These are phyloP conservation scores for Drosophila ficusphila DNA, from an alignment of 1,140 invertebrate species.

Conservation along the genomic window DNA sequence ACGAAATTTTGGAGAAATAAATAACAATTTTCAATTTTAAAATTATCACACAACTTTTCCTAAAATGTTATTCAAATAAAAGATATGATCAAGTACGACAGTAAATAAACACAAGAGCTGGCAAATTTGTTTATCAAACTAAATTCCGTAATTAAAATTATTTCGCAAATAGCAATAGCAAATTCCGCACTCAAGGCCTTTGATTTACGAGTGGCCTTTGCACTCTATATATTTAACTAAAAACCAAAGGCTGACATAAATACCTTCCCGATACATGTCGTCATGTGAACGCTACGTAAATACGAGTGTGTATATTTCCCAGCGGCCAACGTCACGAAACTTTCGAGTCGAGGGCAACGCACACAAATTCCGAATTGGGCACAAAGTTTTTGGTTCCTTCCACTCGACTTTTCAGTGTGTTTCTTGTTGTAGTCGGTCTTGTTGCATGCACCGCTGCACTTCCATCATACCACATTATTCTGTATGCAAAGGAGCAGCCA, in stretches of 20 bases:
- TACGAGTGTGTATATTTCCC: constrained; percentile 35
- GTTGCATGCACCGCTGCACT: constrained; percentile 71
- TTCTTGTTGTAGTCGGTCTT: constrained; percentile 35
- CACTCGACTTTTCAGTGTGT: constrained; percentile 24
- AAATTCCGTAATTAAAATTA: constrained; percentile 10
- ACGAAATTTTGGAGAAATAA: too few relatives aligned
- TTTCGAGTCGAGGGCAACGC: constrained; percentile 17
- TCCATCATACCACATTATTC: constrained; percentile 67
- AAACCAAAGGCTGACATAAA: constrained; percentile 16
- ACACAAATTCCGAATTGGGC: constrained; percentile 51
- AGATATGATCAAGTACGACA: neutral
- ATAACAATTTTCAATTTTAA: too few relatives aligned
- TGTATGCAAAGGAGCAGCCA: constrained; percentile 13
- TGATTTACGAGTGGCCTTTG: constrained; percentile 13
- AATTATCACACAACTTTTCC: too few relatives aligned
- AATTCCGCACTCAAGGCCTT: neutral
- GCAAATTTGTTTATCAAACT: neutral
- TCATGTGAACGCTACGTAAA: constrained; percentile 11
- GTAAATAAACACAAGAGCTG: neutral
- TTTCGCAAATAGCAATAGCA: neutral
- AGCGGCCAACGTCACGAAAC: constrained; percentile 36
- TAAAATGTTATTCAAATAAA: neutral
- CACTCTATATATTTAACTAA: neutral
- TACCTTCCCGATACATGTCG: constrained; percentile 20
- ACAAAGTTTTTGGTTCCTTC: constrained; percentile 41